Evolutionary conservation across 92 coral and sea anemone genomes (phyloP).

Genomic region (Montipora capitata): DNA sequence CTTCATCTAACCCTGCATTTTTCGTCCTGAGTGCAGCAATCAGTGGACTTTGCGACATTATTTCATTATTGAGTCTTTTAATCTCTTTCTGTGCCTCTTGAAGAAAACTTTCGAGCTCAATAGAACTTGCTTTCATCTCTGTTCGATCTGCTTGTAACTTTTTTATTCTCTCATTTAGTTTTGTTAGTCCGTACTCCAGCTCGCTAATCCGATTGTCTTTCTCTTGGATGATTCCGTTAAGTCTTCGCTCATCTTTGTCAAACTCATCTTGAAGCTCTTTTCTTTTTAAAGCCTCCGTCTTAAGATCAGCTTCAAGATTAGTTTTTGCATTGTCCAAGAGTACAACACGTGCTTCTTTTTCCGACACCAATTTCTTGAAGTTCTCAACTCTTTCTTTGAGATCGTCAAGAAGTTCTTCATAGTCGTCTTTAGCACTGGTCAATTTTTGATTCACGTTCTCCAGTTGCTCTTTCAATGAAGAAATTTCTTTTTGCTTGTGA

Average conservation of each 20-base stretch:
- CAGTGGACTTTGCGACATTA: constrained; percentile 79
- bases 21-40: constrained; percentile 80
- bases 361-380: constrained; percentile 77
- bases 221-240: constrained; percentile 80
- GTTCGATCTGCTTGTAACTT: constrained; percentile 86
- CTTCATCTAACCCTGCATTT: constrained; percentile 80
- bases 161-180: constrained; percentile 77
- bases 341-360: constrained; percentile 81
- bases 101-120: constrained; percentile 67
- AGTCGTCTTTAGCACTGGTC: constrained; percentile 76
- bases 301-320: constrained; percentile 78
- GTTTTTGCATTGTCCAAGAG: constrained; percentile 80
- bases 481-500: constrained; percentile 81
- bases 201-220: constrained; percentile 85
- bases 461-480: constrained; percentile 79
- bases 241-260: constrained; percentile 70
- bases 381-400: constrained; percentile 77
- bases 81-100: constrained; percentile 81
- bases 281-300: constrained; percentile 70
- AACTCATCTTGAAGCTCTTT: constrained; percentile 81
- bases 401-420: constrained; percentile 76
- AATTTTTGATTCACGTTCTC: constrained; percentile 87
- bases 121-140: constrained; percentile 69
- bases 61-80: constrained; percentile 85
- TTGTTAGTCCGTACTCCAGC: constrained; percentile 79